phyloP scores from a whole-genome alignment of 2,113 vertebrate species.

The Blennius ocellaris region DNA sequence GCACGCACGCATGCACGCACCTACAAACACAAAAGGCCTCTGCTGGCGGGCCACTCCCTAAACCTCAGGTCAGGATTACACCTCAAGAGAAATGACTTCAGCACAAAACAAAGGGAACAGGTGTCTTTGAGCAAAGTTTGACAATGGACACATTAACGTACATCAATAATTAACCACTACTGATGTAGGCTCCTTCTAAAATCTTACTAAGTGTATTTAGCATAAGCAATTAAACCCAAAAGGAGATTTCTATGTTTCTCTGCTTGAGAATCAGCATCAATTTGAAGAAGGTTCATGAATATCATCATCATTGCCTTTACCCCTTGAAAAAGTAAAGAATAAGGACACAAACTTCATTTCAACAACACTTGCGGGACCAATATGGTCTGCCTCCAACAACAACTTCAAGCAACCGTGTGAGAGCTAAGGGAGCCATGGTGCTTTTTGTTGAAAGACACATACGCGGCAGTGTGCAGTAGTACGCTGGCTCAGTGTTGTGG shows the following conservation, averaged over 20 bases:
- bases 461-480: conserved; percentile 17
- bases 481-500: conserved; percentile 39
- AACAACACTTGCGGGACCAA: conserved; percentile 29
- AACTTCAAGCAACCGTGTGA: conserved; percentile 20
- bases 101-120: conserved; percentile 11
- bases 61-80: conserved; percentile 22
- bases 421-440: conserved; percentile 1
- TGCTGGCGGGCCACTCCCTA: conserved; percentile 43
- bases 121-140: conserved; percentile 5
- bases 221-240: conserved; percentile 22
- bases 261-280: conserved; percentile 41
- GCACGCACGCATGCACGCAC: conserved; percentile 28
- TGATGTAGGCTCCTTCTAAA: background rate
- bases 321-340: background rate
- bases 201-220: background rate
- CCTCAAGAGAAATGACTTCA: conserved; percentile 26
- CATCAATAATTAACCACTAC: background rate
- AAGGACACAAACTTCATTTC: conserved; percentile 26
- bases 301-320: conserved; percentile 11
- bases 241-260: conserved; percentile 31
- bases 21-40: conserved; percentile 20
- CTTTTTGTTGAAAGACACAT: no score
- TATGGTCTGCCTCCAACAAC: conserved; percentile 23
- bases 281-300: conserved; percentile 38
- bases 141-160: background rate